Conservation (phyloP, 2,888 invertebrate genomes). For the Aleiodes testaceus region DNA sequence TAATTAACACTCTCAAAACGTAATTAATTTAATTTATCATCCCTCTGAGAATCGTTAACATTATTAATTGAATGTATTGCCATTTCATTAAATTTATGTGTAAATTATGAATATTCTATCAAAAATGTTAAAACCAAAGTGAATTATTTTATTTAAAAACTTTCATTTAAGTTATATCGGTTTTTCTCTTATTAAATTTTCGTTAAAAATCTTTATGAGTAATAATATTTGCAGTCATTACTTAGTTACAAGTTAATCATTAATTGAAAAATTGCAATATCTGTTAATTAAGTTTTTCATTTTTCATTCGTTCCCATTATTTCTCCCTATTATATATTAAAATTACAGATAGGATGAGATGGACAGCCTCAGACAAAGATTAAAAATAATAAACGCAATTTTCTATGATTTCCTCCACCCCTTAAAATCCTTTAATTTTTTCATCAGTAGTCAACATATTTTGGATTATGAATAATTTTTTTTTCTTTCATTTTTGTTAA, state of each 20-base stretch:
- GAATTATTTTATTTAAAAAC: slow-evolving; percentile 2
- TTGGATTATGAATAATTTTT: slow-evolving; percentile 51
- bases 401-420: slow-evolving; percentile 45
- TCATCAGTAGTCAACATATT: slow-evolving; percentile 55
- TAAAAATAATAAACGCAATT: slow-evolving; percentile 49
- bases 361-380: slow-evolving; percentile 59
- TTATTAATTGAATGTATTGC: slow-evolving; percentile 52
- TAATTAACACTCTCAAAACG: slow-evolving; percentile 41
- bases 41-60: slow-evolving; percentile 61
- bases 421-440: slow-evolving; percentile 26
- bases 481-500: not conserved
- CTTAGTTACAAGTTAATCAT: slow-evolving; percentile 57
- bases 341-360: slow-evolving; percentile 61
- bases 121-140: not conserved
- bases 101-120: slow-evolving; percentile 41
- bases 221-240: slow-evolving; percentile 57
- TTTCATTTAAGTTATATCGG: slow-evolving; percentile 14
- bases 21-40: slow-evolving; percentile 56
- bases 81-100: slow-evolving; percentile 43
- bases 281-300: slow-evolving; percentile 31
- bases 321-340: slow-evolving; percentile 50
- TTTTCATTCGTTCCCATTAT: slow-evolving; percentile 12
- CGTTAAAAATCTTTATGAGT: slow-evolving; percentile 57
- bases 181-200: slow-evolving; percentile 41
- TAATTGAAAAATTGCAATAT: slow-evolving; percentile 34